Evolutionary conservation across 2,113 vertebrate species (phyloP).

Genomic region (Tricholaema leucomelas): DNA sequence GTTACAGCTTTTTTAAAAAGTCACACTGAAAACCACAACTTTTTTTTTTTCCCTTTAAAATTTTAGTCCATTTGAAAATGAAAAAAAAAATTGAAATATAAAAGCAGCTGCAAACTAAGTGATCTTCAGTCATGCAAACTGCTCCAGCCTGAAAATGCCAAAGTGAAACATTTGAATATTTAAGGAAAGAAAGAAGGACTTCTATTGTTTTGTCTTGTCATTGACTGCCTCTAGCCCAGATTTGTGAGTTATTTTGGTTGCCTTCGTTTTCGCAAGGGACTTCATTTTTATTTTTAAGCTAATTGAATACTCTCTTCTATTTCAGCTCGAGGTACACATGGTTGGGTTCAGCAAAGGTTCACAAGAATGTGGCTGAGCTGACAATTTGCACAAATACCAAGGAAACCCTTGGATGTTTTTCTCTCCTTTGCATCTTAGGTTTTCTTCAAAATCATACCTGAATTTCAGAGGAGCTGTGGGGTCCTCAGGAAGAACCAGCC

Average conservation of each 20-base stretch:
- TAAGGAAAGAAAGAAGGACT: background rate
- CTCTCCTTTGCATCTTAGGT: background rate
- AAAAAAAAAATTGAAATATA: background rate
- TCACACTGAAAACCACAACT: background rate
- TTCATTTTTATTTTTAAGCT: background rate
- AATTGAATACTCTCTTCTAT: background rate
- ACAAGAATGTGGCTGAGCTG: background rate
- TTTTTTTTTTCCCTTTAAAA: background rate
- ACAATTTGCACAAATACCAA: background rate
- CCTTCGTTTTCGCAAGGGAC: background rate
- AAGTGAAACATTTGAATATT: background rate
- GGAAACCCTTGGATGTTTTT: background rate
- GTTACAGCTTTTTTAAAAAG: background rate
- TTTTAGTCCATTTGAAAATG: background rate
- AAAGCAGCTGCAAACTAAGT: background rate
- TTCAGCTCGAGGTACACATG: background rate
- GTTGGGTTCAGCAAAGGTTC: background rate
- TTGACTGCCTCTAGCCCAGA: background rate
- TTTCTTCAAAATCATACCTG: constrained; percentile 1
- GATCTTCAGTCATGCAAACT: background rate
- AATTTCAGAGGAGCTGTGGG: background rate
- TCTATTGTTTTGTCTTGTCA: constrained; percentile 26
- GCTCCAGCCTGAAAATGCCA: background rate
- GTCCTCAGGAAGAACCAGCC: background rate
- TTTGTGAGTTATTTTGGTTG: constrained; percentile 28